Base-by-base conservation (phyloP, 2,888 invertebrate species). In the Cremastinae sp. region DNA sequence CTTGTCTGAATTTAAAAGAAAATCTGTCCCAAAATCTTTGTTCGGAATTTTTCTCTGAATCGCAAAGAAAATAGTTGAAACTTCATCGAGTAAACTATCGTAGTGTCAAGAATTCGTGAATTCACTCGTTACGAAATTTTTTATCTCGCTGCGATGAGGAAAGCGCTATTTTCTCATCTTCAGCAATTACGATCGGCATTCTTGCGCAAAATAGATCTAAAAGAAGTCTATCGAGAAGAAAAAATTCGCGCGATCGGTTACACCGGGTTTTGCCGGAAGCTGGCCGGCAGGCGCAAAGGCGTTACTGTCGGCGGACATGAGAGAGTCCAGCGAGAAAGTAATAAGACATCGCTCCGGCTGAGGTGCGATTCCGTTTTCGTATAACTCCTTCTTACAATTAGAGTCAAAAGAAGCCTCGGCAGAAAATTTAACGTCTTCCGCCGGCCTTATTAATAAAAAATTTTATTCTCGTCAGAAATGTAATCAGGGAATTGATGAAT, bases 351-450 rank as follows among this genome's bases (percentile, higher is more conserved):
- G 28, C 28, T 3, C 28, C 28, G 14, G 28, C 70, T 7, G 39
- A 65, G 75, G 65, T 75, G 71, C 65, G 75, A 66, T 66, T 61
- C 41, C 35, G 64, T 70, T 61, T 61, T 70, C 59, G 7, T 16
- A 64, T 28, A 41, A n/a, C 56, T 22, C 12, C 55, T 39, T 22
- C 51, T 35, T 22, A 64, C 5, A 28, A 3, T 28, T 28, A 3
- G 2, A 28, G 28, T 28, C 28, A 5, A 2, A 28, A 28, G 28
- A 28, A 28, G 5, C 28, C 28, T 28, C 5, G 28, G 28, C 28
- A 5, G 28, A 28, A 28, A 28, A 28, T 28, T 5, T 2, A 28
- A 5, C n/a, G n/a, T n/a, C 28, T 28, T 28, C 28, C 28, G 5
- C 2, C 28, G 28, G 28, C n/a, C n/a, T n/a, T n/a, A n/a, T n/a